These are phyloP conservation scores for Hyperopisus bebe DNA, from an alignment of 2,113 vertebrate genomes.

Conservation along the genomic window DNA sequence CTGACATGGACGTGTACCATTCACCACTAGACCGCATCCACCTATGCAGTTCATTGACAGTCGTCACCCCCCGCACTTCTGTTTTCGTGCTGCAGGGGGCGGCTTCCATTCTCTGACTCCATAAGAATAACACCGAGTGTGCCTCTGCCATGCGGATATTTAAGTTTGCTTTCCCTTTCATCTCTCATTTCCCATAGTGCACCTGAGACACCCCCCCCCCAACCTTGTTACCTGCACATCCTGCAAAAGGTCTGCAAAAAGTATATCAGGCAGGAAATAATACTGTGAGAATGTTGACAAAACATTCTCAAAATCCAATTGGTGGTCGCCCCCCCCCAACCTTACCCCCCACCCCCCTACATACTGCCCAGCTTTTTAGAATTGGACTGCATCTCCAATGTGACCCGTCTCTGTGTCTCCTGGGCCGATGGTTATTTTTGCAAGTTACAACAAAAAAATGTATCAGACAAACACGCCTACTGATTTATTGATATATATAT, in stretches of 20 bases:
- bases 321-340: neutral
- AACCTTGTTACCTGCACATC: neutral
- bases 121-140: conserved; percentile 9
- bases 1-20: neutral
- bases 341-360: neutral
- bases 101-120: neutral
- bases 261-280: conserved; percentile 9
- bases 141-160: conserved; percentile 1
- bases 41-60: neutral
- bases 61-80: neutral
- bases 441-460: neutral
- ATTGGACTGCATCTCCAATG: neutral
- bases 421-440: neutral
- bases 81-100: neutral
- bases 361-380: no score
- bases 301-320: neutral
- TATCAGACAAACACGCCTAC: neutral
- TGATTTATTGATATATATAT: neutral
- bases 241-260: neutral
- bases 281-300: neutral
- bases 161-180: conserved; percentile 10
- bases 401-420: neutral
- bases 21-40: neutral
- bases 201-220: conserved; percentile 11
- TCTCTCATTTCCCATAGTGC: conserved; percentile 24